Evolutionary conservation across 2,888 invertebrate species (phyloP).

Genomic region (Tromatobia lineatoria): DNA sequence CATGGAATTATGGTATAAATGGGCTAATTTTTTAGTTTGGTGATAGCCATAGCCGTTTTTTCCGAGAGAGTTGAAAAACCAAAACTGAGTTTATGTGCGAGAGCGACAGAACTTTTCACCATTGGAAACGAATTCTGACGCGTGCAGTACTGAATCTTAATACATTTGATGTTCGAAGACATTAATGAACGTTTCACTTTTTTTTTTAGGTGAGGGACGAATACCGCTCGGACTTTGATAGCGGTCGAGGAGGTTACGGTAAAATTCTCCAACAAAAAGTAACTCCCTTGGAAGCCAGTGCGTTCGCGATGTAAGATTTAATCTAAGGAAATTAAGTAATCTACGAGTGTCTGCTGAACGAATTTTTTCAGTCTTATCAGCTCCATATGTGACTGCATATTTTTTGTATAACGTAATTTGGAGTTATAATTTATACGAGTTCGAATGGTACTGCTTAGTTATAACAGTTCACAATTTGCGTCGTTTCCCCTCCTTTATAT

Average conservation of each 20-base stretch:
- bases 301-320: constrained; percentile 82
- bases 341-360: constrained; percentile 30
- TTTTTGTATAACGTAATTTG: constrained; percentile 42
- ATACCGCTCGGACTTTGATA: constrained; percentile 98
- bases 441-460: constrained; percentile 34
- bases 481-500: not conserved
- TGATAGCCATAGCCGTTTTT: too few relatives aligned
- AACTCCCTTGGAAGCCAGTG: constrained; percentile 84
- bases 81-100: too few relatives aligned
- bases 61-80: too few relatives aligned
- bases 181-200: too few relatives aligned
- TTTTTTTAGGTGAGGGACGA: constrained; percentile 95
- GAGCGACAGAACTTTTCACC: too few relatives aligned
- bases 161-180: not conserved
- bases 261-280: constrained; percentile 96
- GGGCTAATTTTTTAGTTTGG: too few relatives aligned
- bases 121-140: too few relatives aligned
- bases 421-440: constrained; percentile 35
- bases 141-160: too few relatives aligned
- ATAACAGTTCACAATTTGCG: constrained; percentile 10
- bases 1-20: too few relatives aligned
- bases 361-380: constrained; percentile 17
- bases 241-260: constrained; percentile 98
- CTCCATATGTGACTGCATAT: constrained; percentile 8
- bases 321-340: constrained; percentile 15